Conservation (phyloP, 2,888 invertebrate genomes). For the Polyommatus iphigenia region DNA sequence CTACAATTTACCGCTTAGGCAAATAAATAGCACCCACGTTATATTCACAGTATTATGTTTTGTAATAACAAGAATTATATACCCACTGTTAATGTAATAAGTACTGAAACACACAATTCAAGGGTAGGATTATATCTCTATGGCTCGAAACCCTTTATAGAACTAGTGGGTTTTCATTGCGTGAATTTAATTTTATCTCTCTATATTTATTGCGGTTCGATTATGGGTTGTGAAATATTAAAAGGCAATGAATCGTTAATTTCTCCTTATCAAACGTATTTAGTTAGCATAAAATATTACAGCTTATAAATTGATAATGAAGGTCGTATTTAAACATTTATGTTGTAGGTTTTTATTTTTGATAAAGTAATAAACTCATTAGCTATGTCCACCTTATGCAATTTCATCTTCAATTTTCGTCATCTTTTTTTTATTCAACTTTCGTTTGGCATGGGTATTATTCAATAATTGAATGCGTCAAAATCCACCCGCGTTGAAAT, state of each 20-base stretch:
- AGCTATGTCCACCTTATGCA: no score
- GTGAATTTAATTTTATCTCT: constrained; percentile 26
- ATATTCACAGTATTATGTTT: neutral
- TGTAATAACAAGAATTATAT: neutral
- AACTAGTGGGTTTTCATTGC: constrained; percentile 3
- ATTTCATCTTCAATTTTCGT: no score
- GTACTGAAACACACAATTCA: neutral
- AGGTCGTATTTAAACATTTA: neutral
- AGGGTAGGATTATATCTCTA: neutral
- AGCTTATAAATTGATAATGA: neutral
- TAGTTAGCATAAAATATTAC: neutral
- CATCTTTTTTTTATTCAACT: no score
- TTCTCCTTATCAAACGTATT: neutral
- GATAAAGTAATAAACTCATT: no score
- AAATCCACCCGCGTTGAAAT: no score
- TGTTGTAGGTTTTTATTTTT: no score
- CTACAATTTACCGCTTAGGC: neutral
- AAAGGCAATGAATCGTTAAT: constrained; percentile 18
- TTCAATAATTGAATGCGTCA: no score
- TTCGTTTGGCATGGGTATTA: no score
- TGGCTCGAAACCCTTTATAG: neutral
- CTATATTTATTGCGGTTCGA: constrained; percentile 22
- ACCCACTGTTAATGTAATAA: neutral
- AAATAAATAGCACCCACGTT: neutral
- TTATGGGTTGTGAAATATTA: neutral